phyloP scores from a whole-genome alignment of 1,140 invertebrate species.

The Drosophila mojavensis region DNA sequence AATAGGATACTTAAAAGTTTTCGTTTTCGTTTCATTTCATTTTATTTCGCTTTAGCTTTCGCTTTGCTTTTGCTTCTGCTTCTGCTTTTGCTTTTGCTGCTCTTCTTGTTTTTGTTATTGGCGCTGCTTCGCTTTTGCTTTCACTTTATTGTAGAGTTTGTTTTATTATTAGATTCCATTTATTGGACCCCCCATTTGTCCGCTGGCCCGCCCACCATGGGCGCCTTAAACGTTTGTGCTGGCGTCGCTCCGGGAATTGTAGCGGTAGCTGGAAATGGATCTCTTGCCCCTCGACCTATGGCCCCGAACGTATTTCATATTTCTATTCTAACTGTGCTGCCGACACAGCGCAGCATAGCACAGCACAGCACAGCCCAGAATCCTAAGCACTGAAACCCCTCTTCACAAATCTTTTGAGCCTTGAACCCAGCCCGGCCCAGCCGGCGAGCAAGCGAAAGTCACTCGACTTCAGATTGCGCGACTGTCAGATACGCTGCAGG shows the following conservation, averaged over 20 bases:
- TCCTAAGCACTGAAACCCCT: not conserved
- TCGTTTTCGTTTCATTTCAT: conserved; percentile 51
- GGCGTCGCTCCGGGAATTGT: conserved; percentile 31
- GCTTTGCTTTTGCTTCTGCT: conserved; percentile 15
- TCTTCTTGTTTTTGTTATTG: not conserved
- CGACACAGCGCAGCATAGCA: not conserved
- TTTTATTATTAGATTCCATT: conserved; percentile 35
- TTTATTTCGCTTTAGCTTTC: conserved; percentile 20
- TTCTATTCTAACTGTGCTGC: conserved; percentile 20
- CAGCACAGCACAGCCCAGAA: not conserved
- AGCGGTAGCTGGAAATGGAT: conserved; percentile 20
- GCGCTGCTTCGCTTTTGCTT: conserved; percentile 11
- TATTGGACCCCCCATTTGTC: not conserved
- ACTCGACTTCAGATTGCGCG: not conserved
- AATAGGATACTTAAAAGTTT: conserved; percentile 81
- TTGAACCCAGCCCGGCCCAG: not conserved
- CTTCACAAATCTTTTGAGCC: conserved; percentile 7
- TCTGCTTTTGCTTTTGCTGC: not conserved
- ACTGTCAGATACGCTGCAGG: not conserved
- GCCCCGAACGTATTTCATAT: conserved; percentile 26
- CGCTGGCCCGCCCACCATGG: not conserved
- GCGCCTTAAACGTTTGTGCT: conserved; percentile 5
- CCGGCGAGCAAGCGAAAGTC: not conserved
- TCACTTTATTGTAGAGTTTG: conserved; percentile 17
- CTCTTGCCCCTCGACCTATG: conserved; percentile 5